These are phyloP conservation scores for Neotragus moschatus DNA, from an alignment of 2,113 vertebrate species.

Conservation along the genomic window DNA sequence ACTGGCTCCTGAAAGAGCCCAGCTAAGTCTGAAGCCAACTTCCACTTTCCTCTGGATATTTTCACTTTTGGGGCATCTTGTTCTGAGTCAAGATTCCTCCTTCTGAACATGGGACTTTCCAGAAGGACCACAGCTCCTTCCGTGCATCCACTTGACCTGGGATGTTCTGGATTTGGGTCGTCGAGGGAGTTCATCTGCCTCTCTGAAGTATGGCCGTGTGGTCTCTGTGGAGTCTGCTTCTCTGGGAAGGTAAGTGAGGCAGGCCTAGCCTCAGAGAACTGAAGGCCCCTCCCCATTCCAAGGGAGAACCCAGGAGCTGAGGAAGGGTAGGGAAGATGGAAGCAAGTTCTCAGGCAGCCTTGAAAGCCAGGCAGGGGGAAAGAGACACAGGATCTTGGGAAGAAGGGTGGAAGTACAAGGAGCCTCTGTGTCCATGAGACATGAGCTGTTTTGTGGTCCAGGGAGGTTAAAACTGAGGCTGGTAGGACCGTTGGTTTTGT, in stretches of 20 bases:
- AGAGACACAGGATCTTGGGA: background rate
- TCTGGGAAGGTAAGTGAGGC: conserved; percentile 63
- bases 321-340: background rate
- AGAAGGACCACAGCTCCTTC: background rate
- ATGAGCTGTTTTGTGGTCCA: background rate
- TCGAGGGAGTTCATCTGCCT: background rate
- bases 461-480: background rate
- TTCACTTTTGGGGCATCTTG: conserved; percentile 36
- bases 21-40: conserved; percentile 23
- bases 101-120: conserved; percentile 65
- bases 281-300: background rate
- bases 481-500: background rate
- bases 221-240: conserved; percentile 35
- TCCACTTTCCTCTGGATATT: conserved; percentile 58
- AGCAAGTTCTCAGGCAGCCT: background rate
- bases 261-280: background rate
- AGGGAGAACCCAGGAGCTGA: background rate
- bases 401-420: background rate
- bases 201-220: background rate
- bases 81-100: conserved; percentile 71
- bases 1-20: background rate
- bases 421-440: background rate
- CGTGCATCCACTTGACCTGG: background rate
- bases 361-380: background rate
- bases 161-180: background rate